Conservation (phyloP, 2,888 invertebrate species). For the Melangyna quadrimaculata region DNA sequence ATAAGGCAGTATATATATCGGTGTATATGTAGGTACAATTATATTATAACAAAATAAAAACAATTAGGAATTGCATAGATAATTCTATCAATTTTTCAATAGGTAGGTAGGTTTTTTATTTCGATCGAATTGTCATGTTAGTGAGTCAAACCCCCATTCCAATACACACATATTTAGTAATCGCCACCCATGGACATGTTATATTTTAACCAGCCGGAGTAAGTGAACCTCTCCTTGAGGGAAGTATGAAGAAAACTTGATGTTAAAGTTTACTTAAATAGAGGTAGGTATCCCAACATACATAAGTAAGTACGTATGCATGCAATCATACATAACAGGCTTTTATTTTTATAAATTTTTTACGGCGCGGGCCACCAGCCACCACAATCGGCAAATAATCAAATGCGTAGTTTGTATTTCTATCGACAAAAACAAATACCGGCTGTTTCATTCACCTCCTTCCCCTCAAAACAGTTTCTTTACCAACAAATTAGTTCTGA, state of each 20-base stretch:
- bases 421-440: conserved; percentile 53
- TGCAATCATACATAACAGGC: neutral
- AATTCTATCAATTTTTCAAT: neutral
- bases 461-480: neutral
- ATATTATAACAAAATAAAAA: no score
- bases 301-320: no score
- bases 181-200: neutral
- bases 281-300: no score
- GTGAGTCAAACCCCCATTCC: neutral
- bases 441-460: conserved; percentile 50
- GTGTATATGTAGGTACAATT: no score
- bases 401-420: conserved; percentile 69
- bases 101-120: no score
- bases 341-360: neutral
- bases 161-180: neutral
- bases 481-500: conserved; percentile 17
- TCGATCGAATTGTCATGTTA: neutral
- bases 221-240: no score
- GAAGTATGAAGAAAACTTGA: no score
- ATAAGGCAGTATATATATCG: neutral
- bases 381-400: conserved; percentile 17
- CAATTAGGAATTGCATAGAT: conserved; percentile 6
- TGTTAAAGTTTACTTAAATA: no score
- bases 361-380: neutral
- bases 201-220: neutral